Evolutionary conservation across 1,140 invertebrate species (phyloP), one percentile per base, ranked within the genome.

Genomic region (Microvelia longipes): DNA sequence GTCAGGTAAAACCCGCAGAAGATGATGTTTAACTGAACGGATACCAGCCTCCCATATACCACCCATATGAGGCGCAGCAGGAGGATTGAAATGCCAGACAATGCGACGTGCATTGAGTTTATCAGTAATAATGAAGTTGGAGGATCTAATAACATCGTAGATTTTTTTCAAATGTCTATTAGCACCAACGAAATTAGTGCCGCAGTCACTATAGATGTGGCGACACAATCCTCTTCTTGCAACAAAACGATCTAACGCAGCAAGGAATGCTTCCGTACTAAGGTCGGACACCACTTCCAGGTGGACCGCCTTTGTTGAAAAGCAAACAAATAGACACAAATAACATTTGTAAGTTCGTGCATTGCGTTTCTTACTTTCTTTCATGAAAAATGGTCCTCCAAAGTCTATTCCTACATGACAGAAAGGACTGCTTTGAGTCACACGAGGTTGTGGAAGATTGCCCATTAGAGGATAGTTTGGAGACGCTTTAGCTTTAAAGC

Each of bases 171-270:
- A 61, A 62, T 78, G 71, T 67, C 72, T 71, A 26, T 73, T 68
- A 24, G 77, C 77, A 50, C 79, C 78, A 15, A 76, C 73, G 73
- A 81, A 80, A 71, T 78, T 80, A 13, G 76, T 79, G 25, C 76
- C 79, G 72, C 76, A 78, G 72, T 81, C 79, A 60, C 69, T 76
- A 60, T 74, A 75, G 0, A 79, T 66, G 27, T 73, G 11, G 15
- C 71, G 15, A 26, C 77, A 74, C 5, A 73, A 50, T 19, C 78
- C 77, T 73, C 79, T 67, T 30, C 77, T 35, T 28, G 75, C 35
- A 14, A 77, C 69, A 71, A 81, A 81, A 29, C 79, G 62, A 30
- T 75, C 67, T 19, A 81, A 72, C 5, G 78, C 73, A 66, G 76
- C 73, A 35, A 77, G 28, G 75, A 76, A 76, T 25, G 74, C 67